A percentile compares a stretch with the other conserved stretches of the same genome.
Evolutionary conservation across 2,888 invertebrate genomes (phyloP).

Genomic region (Galerucella calmariensis): DNA sequence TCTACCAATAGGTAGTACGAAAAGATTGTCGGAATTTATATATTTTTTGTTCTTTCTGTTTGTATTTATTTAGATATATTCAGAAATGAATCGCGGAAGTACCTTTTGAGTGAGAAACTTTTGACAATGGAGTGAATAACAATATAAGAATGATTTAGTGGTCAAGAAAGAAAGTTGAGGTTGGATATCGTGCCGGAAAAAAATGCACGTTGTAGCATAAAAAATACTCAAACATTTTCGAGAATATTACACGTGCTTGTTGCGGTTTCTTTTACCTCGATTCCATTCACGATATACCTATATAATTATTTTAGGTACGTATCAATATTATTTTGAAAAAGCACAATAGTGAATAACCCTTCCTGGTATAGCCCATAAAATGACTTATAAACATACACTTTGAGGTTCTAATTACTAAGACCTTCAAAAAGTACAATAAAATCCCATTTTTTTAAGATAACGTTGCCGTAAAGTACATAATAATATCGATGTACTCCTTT

Average conservation of each 20-base stretch:
- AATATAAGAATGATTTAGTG: neutral
- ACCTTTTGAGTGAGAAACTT: neutral
- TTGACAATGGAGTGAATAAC: neutral
- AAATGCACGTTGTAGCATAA: conserved; percentile 18
- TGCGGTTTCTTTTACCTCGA: conserved; percentile 28
- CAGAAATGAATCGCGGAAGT: neutral
- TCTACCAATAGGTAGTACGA: too few relatives aligned
- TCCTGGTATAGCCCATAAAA: conserved; percentile 37
- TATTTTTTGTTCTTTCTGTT: too few relatives aligned
- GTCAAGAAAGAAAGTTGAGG: conserved; percentile 1
- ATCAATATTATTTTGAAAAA: conserved; percentile 43
- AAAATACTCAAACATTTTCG: conserved; percentile 15
- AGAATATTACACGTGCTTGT: conserved; percentile 32
- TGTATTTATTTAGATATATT: too few relatives aligned
- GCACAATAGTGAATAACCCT: conserved; percentile 42
- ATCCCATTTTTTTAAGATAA: conserved; percentile 36
- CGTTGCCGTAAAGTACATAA: conserved; percentile 26
- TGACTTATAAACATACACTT: conserved; percentile 47
- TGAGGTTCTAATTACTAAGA: conserved; percentile 50
- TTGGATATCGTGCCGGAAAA: conserved; percentile 23
- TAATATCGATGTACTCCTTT: conserved; percentile 29
- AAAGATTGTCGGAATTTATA: too few relatives aligned
- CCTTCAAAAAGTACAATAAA: conserved; percentile 47
- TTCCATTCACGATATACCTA: conserved; percentile 21
- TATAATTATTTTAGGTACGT: conserved; percentile 48